Evolutionary conservation across 1,140 invertebrate species (phyloP), one percentile per base, ranked within the genome.

Genomic region (Lethrus apterus): DNA sequence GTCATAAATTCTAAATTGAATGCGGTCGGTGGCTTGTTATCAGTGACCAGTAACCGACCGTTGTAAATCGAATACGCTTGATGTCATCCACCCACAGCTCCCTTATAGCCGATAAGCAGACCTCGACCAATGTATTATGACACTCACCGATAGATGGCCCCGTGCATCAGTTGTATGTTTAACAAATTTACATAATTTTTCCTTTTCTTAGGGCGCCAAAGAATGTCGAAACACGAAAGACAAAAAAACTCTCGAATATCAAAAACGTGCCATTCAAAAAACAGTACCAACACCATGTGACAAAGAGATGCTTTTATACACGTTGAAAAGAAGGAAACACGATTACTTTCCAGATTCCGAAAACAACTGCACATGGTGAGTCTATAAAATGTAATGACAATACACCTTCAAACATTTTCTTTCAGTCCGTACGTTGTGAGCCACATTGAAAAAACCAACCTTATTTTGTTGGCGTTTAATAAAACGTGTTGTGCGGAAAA

Each of bases 391-490:
- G n/a, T 29, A 8, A 29, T n/a, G n/a, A n/a, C n/a, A n/a, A n/a
- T n/a, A 2, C 21, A 20, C 5, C 19, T 13, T 43, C 43, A 23
- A 24, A 20, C 46, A 14, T 23, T 43, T 42, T 32, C 35, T 64
- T 69, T 38, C 61, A 81, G 85, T 57, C 80, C 81, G 19, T 93
- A 87, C 69, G 83, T 88, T 44, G 83, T 86, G 1, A 80, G 90
- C 49, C 76, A 80, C 26, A 85, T 93, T 36, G 80, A 82, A 33
- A 77, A 78, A 30, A 92, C 84, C 18, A 93, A 93, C 64, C 74
- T 93, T 65, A 68, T 94, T 9, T 69, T 93, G 48, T 66, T 93
- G 2, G 85, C 89, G 3, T 78, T 89, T 3, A 81, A 90, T 59
- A 76, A 70, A 4, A 61, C 73, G n/a, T 87, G 83, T 57, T 32